Evolutionary conservation across 2,113 vertebrate species (phyloP).

Genomic region (Pan troglodytes): NHGRI_mPanTro3-v2.1_pri NC_072398.2:222999001-222999500

Average conservation of each 20-base stretch:
- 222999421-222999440: constrained; percentile 79
- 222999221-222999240: background rate
- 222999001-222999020: too few species aligned
- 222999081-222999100: background rate
- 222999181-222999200: background rate
- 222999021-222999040: accelerated
- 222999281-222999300: accelerated
- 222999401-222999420: constrained; percentile 93
- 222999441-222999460: too few species aligned
- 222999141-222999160: accelerated
- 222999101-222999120: accelerated
- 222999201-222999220: background rate
- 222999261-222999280: accelerated
- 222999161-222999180: accelerated
- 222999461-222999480: background rate
- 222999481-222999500: accelerated
- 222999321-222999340: background rate
- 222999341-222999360: constrained; percentile 84
- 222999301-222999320: background rate
- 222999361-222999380: constrained; percentile 89
- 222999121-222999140: accelerated
- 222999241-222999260: too few species aligned
- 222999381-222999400: constrained; percentile 89
- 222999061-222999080: background rate
- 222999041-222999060: accelerated